Base-by-base conservation (phyloP, 2,888 invertebrate genomes). In the Lumbricus terrestris region DNA sequence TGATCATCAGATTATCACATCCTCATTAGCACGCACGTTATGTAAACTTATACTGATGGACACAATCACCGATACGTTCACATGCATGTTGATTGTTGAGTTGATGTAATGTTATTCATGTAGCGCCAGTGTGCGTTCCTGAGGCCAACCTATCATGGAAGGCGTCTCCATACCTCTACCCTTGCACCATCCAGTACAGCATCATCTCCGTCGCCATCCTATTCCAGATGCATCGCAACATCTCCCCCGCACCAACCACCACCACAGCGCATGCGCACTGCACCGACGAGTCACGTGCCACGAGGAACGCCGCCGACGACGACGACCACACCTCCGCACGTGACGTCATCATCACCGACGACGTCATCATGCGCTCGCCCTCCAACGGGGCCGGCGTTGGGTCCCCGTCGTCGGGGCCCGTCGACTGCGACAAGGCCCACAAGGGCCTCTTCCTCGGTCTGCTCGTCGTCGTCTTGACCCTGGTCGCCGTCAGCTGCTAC, bases 121-220 rank as follows among this genome's bases (percentile, higher is more conserved):
- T 35, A 85, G 85, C 37, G 85, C 34, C 35, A 11, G 16, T 20
- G n/a, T 85, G 85, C 37, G 85, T 85, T 33, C 35, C 37, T 0
- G 89, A 91, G 47, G 92, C 93, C 18, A 94, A 94, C 3, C 92
- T 94, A 37, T 94, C 94, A 5, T 91, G 93, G 95, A 97, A 98
- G 93, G 98, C 98, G 0, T 97, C 98, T 88, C 98, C 98, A 0
- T 98, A 98, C 94, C 96, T 99, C 82, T 98, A 98, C 93, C 98
- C 99, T 0, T 98, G 98, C 95, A 97, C 97, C 89, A 98, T 99
- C 92, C 98, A 99, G 95, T 99, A 99, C 95, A 98, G 98, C 89
- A 96, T 99, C 90, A 98, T 99, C 90, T 98, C 98, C 93, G 98
- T 98, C 0, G 98, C 98, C 54, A 95, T 99, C 92, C 96, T 99